Evolutionary conservation across 2,888 invertebrate genomes (phyloP).

Genomic region (Neoascia interrupta): DNA sequence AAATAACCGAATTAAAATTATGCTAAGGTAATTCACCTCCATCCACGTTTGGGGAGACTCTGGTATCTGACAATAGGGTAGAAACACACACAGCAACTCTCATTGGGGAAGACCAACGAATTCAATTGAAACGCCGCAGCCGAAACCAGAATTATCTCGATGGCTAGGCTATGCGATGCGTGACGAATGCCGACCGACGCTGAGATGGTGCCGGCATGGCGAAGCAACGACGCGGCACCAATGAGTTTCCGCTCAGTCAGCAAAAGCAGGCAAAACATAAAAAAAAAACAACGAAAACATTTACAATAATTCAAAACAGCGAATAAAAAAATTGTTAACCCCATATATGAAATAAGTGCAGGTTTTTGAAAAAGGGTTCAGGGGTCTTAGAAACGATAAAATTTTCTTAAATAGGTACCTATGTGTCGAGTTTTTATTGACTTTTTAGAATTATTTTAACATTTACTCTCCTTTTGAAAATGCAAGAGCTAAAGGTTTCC

Average conservation of each 20-base stretch:
- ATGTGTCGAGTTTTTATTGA: too few species aligned
- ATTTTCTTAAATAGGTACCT: too few species aligned
- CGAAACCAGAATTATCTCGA: slow-evolving; percentile 68
- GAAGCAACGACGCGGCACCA: slow-evolving; percentile 78
- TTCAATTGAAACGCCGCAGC: slow-evolving; percentile 65
- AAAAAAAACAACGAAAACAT: slow-evolving; percentile 35
- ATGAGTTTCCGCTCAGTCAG: slow-evolving; percentile 77
- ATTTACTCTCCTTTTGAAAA: too few species aligned
- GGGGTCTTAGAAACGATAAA: too few species aligned
- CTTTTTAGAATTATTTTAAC: too few species aligned
- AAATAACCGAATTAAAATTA: slow-evolving; percentile 67
- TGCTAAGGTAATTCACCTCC: slow-evolving; percentile 66
- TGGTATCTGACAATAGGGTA: slow-evolving; percentile 51
- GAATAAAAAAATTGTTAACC: too few species aligned
- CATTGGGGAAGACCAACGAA: slow-evolving; percentile 38
- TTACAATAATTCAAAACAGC: slow-evolving; percentile 64
- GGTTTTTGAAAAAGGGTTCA: too few species aligned
- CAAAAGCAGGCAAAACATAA: slow-evolving; percentile 33
- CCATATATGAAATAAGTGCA: too few species aligned
- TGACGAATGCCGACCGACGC: slow-evolving; percentile 53
- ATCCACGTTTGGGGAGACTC: slow-evolving; percentile 19
- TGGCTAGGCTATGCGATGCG: slow-evolving; percentile 71
- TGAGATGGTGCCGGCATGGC: slow-evolving; percentile 65
- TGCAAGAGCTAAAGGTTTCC: too few species aligned
- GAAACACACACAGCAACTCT: slow-evolving; percentile 15